Conservation (phyloP, 2,797 vertebrate genomes). For the Heliangelus exortis region DNA sequence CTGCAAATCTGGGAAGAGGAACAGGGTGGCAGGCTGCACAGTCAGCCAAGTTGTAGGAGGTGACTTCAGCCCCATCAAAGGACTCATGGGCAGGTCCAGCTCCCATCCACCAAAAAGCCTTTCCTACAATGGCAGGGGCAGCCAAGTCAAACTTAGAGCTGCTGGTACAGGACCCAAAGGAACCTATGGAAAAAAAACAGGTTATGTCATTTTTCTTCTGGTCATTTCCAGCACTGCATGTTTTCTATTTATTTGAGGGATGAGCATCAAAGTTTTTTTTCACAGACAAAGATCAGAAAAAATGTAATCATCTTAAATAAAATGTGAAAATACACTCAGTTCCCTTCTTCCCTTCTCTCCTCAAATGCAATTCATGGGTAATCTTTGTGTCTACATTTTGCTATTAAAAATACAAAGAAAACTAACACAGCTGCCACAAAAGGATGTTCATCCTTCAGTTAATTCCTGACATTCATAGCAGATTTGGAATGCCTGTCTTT, state of each 20-base stretch:
- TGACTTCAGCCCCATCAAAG: neutral
- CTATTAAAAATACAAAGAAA: constrained; percentile 11
- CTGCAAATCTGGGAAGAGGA: neutral
- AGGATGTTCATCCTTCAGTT: constrained; percentile 38
- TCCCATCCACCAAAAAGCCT: neutral
- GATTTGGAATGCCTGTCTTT: constrained; percentile 30
- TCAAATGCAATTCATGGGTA: neutral
- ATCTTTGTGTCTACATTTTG: neutral
- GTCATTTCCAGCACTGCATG: neutral
- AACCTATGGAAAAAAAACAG: neutral
- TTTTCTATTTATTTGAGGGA: neutral
- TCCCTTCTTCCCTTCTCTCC: neutral
- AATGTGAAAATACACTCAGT: neutral
- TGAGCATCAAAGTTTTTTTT: neutral
- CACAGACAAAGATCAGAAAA: neutral
- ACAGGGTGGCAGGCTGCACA: neutral
- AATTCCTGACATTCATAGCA: neutral
- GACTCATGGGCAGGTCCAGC: neutral
- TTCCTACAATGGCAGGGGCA: neutral
- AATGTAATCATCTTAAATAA: neutral
- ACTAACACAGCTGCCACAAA: constrained; percentile 2
- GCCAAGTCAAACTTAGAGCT: neutral
- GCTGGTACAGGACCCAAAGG: neutral
- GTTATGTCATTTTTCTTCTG: neutral
- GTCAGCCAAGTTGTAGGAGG: neutral